Conservation (phyloP, 1,140 invertebrate species). For the Achroia grisella region DNA sequence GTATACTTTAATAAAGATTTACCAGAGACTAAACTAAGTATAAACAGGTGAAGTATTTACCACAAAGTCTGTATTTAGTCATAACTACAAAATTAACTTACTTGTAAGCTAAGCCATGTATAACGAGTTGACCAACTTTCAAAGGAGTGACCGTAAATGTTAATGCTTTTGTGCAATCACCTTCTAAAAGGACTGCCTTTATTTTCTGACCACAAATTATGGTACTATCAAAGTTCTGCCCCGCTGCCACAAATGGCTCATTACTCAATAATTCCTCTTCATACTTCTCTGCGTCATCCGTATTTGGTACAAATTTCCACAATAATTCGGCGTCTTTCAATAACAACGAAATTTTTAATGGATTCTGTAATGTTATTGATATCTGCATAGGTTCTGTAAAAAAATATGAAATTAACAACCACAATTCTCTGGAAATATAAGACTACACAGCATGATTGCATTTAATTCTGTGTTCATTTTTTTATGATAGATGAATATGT, state of each 20-base stretch:
- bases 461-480: too few species aligned
- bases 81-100: constrained; percentile 27
- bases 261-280: constrained; percentile 44
- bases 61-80: too few species aligned
- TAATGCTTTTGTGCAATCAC: constrained; percentile 48
- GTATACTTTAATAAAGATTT: too few species aligned
- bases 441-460: too few species aligned
- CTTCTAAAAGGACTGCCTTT: constrained; percentile 47
- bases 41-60: too few species aligned
- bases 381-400: constrained; percentile 87
- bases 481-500: too few species aligned
- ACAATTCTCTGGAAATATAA: not conserved
- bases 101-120: constrained; percentile 63
- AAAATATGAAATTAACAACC: constrained; percentile 2
- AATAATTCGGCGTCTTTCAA: constrained; percentile 84
- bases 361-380: constrained; percentile 84
- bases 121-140: constrained; percentile 44
- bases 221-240: constrained; percentile 43
- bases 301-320: constrained; percentile 81
- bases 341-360: constrained; percentile 83
- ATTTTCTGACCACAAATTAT: constrained; percentile 59
- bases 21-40: too few species aligned
- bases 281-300: constrained; percentile 43
- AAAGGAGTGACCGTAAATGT: constrained; percentile 59
- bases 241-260: constrained; percentile 49